These are phyloP conservation scores for Amazonetta brasiliensis DNA, from an alignment of 2,797 vertebrate species.

Conservation along the genomic window DNA sequence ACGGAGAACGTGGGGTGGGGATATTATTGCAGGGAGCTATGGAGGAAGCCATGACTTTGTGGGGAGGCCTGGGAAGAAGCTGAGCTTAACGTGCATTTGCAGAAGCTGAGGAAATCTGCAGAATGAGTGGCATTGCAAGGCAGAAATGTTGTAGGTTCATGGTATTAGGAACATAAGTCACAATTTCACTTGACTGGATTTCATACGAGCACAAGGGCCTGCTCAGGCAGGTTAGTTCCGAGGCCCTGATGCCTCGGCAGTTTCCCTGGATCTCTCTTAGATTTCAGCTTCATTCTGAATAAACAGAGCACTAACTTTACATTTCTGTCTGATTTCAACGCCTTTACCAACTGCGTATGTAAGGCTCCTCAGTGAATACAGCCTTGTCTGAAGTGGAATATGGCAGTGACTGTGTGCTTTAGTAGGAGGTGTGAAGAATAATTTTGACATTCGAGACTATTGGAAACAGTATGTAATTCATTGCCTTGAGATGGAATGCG, in stretches of 20 bases:
- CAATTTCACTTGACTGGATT: background rate
- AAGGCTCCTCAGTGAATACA: conserved; percentile 50
- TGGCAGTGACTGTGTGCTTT: conserved; percentile 59
- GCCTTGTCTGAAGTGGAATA: conserved; percentile 63
- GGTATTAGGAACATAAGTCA: background rate
- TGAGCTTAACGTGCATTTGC: too few species aligned
- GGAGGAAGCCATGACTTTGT: background rate
- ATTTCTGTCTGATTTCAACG: conserved; percentile 26
- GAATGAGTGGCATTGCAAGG: background rate
- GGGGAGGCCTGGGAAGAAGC: background rate
- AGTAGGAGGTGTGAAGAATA: conserved; percentile 72
- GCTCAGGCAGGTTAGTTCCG: background rate
- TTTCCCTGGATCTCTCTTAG: background rate
- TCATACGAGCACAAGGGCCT: background rate
- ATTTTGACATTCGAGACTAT: conserved; percentile 70
- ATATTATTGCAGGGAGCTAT: background rate
- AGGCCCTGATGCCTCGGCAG: background rate
- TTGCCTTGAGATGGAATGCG: conserved; percentile 51
- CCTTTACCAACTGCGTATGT: conserved; percentile 18
- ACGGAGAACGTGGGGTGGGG: background rate
- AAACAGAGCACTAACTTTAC: conserved; percentile 9
- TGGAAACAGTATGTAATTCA: conserved; percentile 69
- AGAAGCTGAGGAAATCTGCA: background rate
- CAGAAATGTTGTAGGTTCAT: background rate
- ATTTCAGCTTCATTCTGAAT: conserved; percentile 25